Percentiles rank a stretch among this genome's conserved stretches.
These are phyloP conservation scores for Myotis davidii DNA, from an alignment of 2,113 vertebrate genomes.

Conservation along the genomic window DNA sequence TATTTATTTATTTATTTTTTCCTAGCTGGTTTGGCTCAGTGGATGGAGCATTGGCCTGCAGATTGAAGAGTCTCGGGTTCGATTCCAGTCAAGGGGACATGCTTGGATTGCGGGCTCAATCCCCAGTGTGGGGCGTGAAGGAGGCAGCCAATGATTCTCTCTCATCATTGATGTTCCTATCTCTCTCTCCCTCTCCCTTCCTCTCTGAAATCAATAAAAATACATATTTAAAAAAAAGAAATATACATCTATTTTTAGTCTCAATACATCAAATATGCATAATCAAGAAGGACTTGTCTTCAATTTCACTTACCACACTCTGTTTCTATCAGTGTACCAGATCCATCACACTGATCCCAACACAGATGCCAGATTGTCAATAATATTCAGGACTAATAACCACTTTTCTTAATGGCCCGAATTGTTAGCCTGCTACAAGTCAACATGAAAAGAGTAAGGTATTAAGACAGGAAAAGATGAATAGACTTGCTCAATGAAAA, in stretches of 20 bases:
- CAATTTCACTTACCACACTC: not conserved
- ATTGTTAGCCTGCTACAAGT: not conserved
- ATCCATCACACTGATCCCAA: not conserved
- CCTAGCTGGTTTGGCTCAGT: no score
- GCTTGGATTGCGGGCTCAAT: no score
- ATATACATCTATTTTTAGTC: not conserved
- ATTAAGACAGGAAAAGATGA: not conserved
- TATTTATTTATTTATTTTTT: no score
- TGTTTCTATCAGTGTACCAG: not conserved
- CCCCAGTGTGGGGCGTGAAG: no score
- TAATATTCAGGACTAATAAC: not conserved
- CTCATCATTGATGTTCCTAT: no score
- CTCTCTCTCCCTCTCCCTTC: no score
- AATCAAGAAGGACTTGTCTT: not conserved
- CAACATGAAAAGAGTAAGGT: not conserved
- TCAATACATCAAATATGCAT: not conserved
- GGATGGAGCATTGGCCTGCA: no score
- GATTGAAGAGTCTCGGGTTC: no score
- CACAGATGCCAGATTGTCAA: not conserved
- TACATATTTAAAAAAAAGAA: not conserved
- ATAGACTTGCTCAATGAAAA: not conserved
- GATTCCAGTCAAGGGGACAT: no score
- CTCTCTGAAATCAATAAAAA: no score
- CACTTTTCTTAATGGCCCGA: not conserved
- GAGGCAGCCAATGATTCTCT: no score